Conservation (phyloP, 2,113 vertebrate species). For the Pachypanchax playfairii region DNA sequence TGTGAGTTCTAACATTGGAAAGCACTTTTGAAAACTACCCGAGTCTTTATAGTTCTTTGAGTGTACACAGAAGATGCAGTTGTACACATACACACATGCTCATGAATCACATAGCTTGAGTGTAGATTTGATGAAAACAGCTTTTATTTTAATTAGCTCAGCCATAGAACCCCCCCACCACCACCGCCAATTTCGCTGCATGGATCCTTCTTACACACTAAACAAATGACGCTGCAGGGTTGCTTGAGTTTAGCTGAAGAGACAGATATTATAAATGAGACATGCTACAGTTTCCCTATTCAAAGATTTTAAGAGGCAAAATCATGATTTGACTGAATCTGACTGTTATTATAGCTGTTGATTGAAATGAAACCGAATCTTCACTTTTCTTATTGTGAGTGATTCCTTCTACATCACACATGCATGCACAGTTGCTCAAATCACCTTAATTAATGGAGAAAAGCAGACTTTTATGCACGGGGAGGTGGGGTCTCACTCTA, state of each 20-base stretch:
- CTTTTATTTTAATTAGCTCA: slow-evolving; percentile 43
- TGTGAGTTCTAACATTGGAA: slow-evolving; percentile 6
- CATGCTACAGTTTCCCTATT: background rate
- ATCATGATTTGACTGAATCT: slow-evolving; percentile 1
- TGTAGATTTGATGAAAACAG: slow-evolving; percentile 19
- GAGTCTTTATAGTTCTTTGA: slow-evolving; percentile 53
- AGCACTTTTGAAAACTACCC: slow-evolving; percentile 14
- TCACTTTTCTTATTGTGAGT: slow-evolving; percentile 39
- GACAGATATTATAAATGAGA: background rate
- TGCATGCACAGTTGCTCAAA: slow-evolving; percentile 14
- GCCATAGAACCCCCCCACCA: background rate
- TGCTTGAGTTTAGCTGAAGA: slow-evolving; percentile 1
- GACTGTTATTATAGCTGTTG: slow-evolving; percentile 8
- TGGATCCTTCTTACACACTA: slow-evolving; percentile 2
- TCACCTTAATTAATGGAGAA: slow-evolving; percentile 55
- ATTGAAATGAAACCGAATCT: slow-evolving; percentile 41
- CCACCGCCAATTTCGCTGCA: no score
- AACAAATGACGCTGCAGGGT: slow-evolving; percentile 4
- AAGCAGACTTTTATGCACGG: slow-evolving; percentile 42
- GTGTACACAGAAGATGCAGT: slow-evolving; percentile 25
- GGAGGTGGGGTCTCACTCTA: slow-evolving; percentile 11
- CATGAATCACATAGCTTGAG: slow-evolving; percentile 32
- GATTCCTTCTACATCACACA: slow-evolving; percentile 35
- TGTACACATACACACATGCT: slow-evolving; percentile 31
- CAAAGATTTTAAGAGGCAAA: background rate